phyloP scores from a whole-genome alignment of 2,113 vertebrate genomes.

The Corvus cornix region DNA sequence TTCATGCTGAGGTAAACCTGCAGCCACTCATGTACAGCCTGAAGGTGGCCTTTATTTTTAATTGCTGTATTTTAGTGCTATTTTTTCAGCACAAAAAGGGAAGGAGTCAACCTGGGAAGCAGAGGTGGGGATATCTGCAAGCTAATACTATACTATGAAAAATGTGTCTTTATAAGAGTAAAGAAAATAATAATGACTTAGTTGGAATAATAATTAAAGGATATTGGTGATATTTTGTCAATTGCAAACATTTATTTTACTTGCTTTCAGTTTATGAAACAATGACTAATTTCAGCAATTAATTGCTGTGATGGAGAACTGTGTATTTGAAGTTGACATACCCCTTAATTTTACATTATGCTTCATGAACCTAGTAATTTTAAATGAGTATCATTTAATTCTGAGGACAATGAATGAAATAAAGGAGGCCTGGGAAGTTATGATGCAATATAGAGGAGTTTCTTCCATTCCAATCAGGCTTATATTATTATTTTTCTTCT shows the following conservation, averaged over 20 bases:
- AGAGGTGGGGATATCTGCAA: conserved; percentile 36
- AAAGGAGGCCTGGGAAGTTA: conserved; percentile 20
- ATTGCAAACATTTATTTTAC: conserved; percentile 54
- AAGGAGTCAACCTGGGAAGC: conserved; percentile 21
- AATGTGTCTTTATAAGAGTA: not conserved
- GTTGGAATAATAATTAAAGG: conserved; percentile 55
- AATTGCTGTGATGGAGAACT: conserved; percentile 47
- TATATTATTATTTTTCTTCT: not conserved
- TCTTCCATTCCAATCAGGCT: not conserved
- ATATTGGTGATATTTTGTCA: conserved; percentile 45
- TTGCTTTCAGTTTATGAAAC: conserved; percentile 56
- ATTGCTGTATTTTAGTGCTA: conserved; percentile 24
- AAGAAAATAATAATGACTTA: conserved; percentile 51
- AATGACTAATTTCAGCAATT: conserved; percentile 58
- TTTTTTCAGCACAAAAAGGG: conserved; percentile 19
- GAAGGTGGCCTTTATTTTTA: conserved; percentile 43
- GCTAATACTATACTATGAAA: conserved; percentile 38
- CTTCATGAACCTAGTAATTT: conserved; percentile 54
- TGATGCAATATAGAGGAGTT: conserved; percentile 10
- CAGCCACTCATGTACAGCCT: not conserved
- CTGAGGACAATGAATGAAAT: conserved; percentile 31
- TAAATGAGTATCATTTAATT: conserved; percentile 49
- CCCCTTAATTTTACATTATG: conserved; percentile 54
- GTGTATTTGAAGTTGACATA: conserved; percentile 40
- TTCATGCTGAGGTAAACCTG: not conserved